Conservation (phyloP, 2,113 vertebrate genomes). For the Oreotrochilus melanogaster region DNA sequence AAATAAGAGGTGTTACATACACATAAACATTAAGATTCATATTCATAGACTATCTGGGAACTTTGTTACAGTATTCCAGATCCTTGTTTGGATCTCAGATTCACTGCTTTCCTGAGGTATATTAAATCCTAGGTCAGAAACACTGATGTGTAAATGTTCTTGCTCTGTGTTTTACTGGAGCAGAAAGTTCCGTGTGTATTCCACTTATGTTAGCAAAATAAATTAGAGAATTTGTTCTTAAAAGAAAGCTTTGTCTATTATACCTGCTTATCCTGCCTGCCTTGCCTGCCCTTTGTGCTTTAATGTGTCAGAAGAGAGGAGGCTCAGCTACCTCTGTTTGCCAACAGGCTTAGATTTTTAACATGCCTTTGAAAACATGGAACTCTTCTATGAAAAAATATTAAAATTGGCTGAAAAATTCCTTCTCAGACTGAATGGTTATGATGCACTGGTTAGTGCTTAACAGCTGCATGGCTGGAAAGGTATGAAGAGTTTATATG, state of each 20-base stretch:
- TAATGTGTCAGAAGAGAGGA: neutral
- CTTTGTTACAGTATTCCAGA: neutral
- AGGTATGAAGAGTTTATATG: neutral
- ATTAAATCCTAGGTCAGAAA: neutral
- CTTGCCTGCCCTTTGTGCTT: neutral
- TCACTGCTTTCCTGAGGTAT: neutral
- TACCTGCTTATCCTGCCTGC: neutral
- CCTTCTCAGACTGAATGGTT: neutral
- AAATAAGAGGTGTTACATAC: neutral
- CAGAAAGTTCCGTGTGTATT: neutral
- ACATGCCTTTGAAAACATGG: neutral
- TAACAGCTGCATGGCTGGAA: neutral
- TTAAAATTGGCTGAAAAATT: neutral
- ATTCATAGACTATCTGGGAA: neutral
- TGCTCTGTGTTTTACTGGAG: neutral
- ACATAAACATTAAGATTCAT: neutral
- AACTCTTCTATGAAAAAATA: neutral
- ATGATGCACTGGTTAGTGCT: neutral
- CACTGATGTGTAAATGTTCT: neutral
- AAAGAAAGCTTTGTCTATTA: neutral
- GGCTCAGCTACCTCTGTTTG: neutral
- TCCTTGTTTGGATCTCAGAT: neutral
- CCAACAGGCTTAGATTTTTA: neutral
- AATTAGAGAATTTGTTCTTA: neutral
- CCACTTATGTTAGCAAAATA: neutral